A percentile compares a stretch with the other conserved stretches of the same genome.
phyloP scores from a whole-genome alignment of 2,113 vertebrate species.

The Leptosomus discolor region DNA sequence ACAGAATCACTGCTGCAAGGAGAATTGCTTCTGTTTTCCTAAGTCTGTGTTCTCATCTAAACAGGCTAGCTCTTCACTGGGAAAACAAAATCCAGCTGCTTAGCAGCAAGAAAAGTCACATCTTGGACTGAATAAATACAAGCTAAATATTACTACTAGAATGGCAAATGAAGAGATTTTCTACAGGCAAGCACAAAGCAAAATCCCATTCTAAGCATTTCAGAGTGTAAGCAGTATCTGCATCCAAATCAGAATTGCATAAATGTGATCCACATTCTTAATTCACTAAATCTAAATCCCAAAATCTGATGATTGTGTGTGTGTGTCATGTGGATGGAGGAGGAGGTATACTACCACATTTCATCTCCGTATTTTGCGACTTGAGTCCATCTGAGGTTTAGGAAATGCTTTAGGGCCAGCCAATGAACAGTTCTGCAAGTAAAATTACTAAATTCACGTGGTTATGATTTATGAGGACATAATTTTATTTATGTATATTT shows the following conservation, averaged over 20 bases:
- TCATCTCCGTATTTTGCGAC: not conserved
- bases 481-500: conserved; percentile 37
- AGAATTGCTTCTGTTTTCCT: conserved; percentile 10
- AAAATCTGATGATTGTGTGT: not conserved
- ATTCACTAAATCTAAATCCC: conserved; percentile 2
- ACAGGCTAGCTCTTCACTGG: not conserved
- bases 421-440: not conserved
- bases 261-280: not conserved
- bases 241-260: not conserved
- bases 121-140: conserved; percentile 39
- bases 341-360: not conserved
- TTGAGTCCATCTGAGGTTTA: not conserved
- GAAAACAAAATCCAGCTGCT: conserved; percentile 58
- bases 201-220: conserved; percentile 18
- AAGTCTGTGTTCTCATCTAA: not conserved
- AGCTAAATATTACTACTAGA: conserved; percentile 8
- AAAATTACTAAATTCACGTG: not conserved
- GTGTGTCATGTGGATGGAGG: not conserved
- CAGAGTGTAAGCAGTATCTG: not conserved
- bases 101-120: conserved; percentile 29
- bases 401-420: not conserved
- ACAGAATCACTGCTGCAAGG: conserved; percentile 43
- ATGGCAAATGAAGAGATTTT: conserved; percentile 33
- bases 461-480: not conserved
- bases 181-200: conserved; percentile 1